Evolutionary conservation across 2,113 vertebrate species (phyloP).

Genomic region (Micronycteris hirsuta): DNA sequence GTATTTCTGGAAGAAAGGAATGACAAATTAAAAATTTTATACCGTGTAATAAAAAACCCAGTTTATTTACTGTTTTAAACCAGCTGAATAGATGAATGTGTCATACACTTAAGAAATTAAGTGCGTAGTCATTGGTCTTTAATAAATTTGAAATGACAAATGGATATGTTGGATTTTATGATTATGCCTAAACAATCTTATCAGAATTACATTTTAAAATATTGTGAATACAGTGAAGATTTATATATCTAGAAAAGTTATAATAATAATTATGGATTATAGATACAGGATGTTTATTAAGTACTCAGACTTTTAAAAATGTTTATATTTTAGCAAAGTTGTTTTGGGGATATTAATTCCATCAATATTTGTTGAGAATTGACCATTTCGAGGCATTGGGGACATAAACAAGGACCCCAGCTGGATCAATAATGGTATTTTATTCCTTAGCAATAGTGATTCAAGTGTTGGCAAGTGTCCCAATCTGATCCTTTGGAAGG

Average conservation of each 20-base stretch:
- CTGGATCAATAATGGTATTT: neutral
- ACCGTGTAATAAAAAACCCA: neutral
- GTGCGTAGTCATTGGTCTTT: neutral
- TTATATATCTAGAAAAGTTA: neutral
- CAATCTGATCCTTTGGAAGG: neutral
- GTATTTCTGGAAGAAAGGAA: neutral
- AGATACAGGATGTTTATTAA: conserved; percentile 42
- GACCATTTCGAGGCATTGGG: neutral
- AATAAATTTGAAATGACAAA: neutral
- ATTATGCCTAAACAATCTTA: neutral
- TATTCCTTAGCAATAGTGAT: neutral
- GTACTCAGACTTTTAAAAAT: neutral
- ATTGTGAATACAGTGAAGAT: neutral
- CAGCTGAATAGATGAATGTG: neutral
- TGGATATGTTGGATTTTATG: neutral
- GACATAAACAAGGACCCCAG: neutral
- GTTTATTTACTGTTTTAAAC: neutral
- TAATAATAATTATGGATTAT: neutral
- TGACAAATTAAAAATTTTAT: neutral
- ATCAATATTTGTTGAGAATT: conserved; percentile 31
- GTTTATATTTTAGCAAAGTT: conserved; percentile 40
- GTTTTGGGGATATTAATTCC: conserved; percentile 21
- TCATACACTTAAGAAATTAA: neutral
- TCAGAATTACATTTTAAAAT: neutral
- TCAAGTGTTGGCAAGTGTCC: neutral